Percentiles rank a stretch among this genome's conserved stretches.
Evolutionary conservation across 2,113 vertebrate genomes (phyloP).

Genomic region (Rhadina sibilatrix): DNA sequence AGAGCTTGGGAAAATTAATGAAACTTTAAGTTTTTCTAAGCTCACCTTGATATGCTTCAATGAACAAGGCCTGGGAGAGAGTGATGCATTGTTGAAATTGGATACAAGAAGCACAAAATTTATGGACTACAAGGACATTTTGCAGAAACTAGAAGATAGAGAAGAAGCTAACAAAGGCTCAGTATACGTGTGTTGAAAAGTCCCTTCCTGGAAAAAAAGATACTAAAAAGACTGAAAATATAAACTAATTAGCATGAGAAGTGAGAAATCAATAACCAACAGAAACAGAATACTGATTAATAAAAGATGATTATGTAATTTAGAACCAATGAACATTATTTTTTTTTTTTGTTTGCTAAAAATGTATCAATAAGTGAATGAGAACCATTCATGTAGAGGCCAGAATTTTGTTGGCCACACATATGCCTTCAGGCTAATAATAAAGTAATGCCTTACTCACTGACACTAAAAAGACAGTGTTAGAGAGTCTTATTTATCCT

Average conservation of each 20-base stretch:
- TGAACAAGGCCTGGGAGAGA: neutral
- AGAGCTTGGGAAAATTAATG: neutral
- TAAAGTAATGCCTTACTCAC: neutral
- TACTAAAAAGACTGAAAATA: neutral
- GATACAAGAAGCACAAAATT: neutral
- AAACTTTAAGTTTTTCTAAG: neutral
- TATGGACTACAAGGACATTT: neutral
- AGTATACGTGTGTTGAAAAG: neutral
- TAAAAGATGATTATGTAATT: neutral
- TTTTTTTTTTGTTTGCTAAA: neutral
- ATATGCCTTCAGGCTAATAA: neutral
- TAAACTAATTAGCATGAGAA: neutral
- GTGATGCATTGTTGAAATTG: neutral
- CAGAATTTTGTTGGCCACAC: neutral
- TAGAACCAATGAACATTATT: neutral
- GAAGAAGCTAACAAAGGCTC: neutral
- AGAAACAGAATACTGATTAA: neutral
- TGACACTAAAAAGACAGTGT: neutral
- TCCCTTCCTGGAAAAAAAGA: neutral
- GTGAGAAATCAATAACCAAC: neutral
- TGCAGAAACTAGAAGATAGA: neutral
- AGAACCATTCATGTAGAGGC: neutral
- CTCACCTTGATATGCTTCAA: neutral
- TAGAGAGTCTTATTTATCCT: neutral
- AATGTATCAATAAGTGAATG: neutral